Percentiles rank a stretch among this genome's conserved stretches.
These are phyloP conservation scores for Alethe diademata DNA, from an alignment of 2,113 vertebrate species.

Conservation along the genomic window DNA sequence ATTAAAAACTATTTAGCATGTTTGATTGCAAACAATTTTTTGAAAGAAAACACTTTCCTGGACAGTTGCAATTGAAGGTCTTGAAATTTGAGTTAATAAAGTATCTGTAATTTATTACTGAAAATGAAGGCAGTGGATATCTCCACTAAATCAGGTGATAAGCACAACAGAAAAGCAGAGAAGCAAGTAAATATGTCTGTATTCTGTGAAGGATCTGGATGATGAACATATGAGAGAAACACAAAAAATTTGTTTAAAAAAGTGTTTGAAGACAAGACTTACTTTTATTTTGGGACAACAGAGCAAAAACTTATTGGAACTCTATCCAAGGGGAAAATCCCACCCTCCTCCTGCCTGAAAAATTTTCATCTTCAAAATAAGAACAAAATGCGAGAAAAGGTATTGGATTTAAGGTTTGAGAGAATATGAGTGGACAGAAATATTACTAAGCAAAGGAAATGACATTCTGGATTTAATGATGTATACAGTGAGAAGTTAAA, in stretches of 20 bases:
- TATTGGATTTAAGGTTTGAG: background rate
- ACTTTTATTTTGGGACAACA: background rate
- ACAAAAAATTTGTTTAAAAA: background rate
- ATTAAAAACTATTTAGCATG: background rate
- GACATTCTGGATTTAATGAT: background rate
- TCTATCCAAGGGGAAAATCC: background rate
- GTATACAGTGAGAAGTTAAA: background rate
- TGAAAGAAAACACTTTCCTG: background rate
- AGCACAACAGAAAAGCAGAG: background rate
- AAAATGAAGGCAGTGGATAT: background rate
- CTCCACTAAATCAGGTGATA: background rate
- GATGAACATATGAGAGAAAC: background rate
- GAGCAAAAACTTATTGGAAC: background rate
- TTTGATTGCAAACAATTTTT: background rate
- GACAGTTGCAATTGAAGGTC: background rate
- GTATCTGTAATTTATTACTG: background rate
- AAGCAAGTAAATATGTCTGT: background rate
- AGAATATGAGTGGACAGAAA: background rate
- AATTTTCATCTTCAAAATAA: background rate
- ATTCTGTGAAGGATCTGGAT: background rate
- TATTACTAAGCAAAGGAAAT: background rate
- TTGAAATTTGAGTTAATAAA: background rate
- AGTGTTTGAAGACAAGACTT: background rate
- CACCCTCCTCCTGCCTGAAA: background rate
- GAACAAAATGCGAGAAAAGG: background rate